Evolutionary conservation across 2,113 vertebrate genomes (phyloP).

Genomic region (Zosterops lateralis): DNA sequence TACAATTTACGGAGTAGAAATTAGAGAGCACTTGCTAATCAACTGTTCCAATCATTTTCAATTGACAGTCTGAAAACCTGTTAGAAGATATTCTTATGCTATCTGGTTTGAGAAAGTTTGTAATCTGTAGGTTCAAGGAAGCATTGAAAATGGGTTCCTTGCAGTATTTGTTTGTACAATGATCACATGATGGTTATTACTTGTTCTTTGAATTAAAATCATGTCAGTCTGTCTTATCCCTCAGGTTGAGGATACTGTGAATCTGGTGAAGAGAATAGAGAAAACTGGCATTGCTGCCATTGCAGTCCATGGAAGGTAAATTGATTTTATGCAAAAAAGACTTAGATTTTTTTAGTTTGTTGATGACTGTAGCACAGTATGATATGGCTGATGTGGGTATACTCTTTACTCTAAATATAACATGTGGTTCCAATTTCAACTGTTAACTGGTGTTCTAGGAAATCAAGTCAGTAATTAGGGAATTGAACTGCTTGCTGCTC

Average conservation of each 20-base stretch:
- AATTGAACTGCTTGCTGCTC: background rate
- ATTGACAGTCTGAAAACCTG: background rate
- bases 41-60: background rate
- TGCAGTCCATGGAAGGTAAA: conserved; percentile 93
- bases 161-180: background rate
- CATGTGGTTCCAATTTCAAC: background rate
- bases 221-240: background rate
- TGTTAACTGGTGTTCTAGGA: background rate
- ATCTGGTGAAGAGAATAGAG: conserved; percentile 88
- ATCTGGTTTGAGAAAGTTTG: background rate
- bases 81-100: background rate
- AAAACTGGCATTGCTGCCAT: conserved; percentile 90
- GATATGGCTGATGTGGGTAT: background rate
- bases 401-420: background rate
- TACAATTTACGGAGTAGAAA: background rate
- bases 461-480: background rate
- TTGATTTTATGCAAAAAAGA: background rate
- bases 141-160: background rate
- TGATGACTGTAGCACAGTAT: background rate
- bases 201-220: background rate
- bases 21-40: background rate
- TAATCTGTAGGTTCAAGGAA: background rate
- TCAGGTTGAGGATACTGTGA: conserved; percentile 88
- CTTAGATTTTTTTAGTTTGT: background rate
- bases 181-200: background rate